Percentiles rank a stretch among this genome's conserved stretches.
phyloP scores from a whole-genome alignment of 1,140 invertebrate genomes.

The Zaprionus davidi region DNA sequence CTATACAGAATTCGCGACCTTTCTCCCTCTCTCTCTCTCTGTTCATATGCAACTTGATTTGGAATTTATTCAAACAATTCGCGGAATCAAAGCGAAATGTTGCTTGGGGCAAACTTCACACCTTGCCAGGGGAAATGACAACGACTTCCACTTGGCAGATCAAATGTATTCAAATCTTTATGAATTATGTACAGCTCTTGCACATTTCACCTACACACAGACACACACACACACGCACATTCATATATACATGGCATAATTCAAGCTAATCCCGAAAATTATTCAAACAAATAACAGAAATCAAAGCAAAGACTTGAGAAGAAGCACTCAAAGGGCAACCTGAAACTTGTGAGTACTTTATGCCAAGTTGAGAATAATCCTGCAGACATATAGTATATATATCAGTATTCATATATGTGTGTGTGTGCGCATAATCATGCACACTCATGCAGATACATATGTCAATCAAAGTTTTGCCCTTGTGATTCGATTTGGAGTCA shows the following conservation, averaged over 20 bases:
- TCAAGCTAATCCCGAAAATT: constrained; percentile 5
- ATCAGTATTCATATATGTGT: neutral
- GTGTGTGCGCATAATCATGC: neutral
- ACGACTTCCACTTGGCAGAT: constrained; percentile 1
- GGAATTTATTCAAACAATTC: neutral
- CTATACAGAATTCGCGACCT: no score
- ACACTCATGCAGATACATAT: neutral
- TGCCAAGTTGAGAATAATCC: constrained; percentile 1
- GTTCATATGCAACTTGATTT: neutral
- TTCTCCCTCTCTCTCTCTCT: neutral
- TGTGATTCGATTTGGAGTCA: constrained; percentile 1
- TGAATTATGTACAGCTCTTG: neutral
- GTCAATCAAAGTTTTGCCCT: neutral
- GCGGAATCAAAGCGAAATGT: neutral
- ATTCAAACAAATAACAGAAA: constrained; percentile 5
- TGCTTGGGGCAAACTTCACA: neutral
- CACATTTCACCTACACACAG: neutral
- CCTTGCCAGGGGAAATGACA: neutral
- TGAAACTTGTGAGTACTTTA: constrained; percentile 4
- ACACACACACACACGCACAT: neutral
- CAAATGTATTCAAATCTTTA: constrained; percentile 8
- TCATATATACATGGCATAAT: neutral
- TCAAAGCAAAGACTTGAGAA: constrained; percentile 1
- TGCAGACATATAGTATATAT: neutral
- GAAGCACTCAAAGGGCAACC: neutral